Conservation (phyloP, 2,888 invertebrate species). For the Drosophila histrio region DNA sequence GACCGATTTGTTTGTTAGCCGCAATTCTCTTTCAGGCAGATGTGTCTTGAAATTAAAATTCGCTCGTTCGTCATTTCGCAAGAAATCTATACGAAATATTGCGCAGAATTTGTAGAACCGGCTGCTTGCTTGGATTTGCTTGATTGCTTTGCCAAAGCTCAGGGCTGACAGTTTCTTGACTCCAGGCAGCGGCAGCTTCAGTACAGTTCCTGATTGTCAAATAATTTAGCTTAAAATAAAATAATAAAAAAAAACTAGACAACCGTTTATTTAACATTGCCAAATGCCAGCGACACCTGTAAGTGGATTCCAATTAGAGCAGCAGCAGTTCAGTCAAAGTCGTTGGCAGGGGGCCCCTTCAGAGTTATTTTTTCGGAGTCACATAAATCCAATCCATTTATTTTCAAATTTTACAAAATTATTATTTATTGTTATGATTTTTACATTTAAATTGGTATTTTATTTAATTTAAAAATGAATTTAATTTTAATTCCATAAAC, state of each 20-base stretch:
- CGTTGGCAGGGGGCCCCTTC: too few relatives aligned
- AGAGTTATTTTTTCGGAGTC: too few relatives aligned
- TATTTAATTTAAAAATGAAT: too few relatives aligned
- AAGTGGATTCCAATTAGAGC: conserved; percentile 43
- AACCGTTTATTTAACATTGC: conserved; percentile 2
- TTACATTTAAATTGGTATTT: too few relatives aligned
- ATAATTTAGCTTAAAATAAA: not conserved
- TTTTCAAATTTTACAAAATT: too few relatives aligned
- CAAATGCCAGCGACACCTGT: conserved; percentile 35
- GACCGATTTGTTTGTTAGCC: conserved; percentile 64
- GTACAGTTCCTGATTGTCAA: conserved; percentile 1
- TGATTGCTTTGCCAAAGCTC: conserved; percentile 38
- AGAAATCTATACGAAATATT: conserved; percentile 37
- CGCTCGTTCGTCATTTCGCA: conserved; percentile 41
- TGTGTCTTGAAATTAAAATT: conserved; percentile 27
- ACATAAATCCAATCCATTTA: too few relatives aligned
- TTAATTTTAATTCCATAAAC: too few relatives aligned
- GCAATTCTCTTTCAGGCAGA: conserved; percentile 28
- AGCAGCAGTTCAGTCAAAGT: not conserved
- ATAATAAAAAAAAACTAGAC: not conserved
- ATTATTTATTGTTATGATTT: too few relatives aligned
- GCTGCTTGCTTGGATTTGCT: conserved; percentile 31
- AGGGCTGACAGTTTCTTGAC: conserved; percentile 74
- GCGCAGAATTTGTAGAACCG: conserved; percentile 52
- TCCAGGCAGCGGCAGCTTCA: conserved; percentile 18